Conservation (phyloP, 2,797 vertebrate genomes). For the Lates japonicus region DNA sequence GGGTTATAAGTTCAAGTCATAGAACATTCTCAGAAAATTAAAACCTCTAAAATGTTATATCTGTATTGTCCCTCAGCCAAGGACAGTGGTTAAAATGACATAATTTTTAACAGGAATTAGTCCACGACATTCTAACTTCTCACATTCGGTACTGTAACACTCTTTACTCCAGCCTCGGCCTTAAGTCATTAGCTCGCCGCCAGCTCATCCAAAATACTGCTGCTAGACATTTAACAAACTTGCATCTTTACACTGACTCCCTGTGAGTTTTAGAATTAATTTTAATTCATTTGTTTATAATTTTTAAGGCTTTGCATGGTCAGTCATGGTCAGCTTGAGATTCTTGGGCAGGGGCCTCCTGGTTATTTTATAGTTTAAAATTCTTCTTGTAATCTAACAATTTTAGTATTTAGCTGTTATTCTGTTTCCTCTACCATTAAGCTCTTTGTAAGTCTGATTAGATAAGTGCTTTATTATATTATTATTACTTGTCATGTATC, state of each 20-base stretch:
- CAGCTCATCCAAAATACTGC: not conserved
- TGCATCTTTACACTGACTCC: not conserved
- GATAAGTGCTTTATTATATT: not conserved
- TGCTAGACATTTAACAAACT: not conserved
- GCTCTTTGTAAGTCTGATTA: not conserved
- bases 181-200: not conserved
- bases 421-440: not conserved
- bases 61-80: not conserved
- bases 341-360: not conserved
- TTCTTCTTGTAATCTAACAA: not conserved
- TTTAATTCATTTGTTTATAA: slow-evolving; percentile 5
- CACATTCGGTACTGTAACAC: not conserved
- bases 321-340: not conserved
- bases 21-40: not conserved
- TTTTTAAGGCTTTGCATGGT: not conserved
- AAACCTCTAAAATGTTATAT: not conserved
- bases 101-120: not conserved
- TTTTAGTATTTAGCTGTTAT: not conserved
- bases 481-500: not conserved
- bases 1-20: not conserved
- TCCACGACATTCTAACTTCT: not conserved
- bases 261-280: slow-evolving; percentile 18
- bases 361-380: not conserved
- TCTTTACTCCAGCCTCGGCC: not conserved
- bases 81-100: not conserved